Evolutionary conservation across 2,888 invertebrate genomes (phyloP).

Genomic region (Alitta virens): DNA sequence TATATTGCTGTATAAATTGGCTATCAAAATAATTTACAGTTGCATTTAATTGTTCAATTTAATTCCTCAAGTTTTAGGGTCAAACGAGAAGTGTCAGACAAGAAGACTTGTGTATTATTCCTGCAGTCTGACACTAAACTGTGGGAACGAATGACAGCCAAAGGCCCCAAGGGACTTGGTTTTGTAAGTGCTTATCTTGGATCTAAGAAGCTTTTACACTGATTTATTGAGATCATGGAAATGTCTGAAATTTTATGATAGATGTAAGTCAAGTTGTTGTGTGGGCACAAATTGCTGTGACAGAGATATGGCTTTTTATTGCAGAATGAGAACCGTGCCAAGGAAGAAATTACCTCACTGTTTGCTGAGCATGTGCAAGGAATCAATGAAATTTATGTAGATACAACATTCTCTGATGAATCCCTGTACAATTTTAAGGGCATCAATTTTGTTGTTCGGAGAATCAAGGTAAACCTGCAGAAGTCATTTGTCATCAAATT

Average conservation of each 20-base stretch:
- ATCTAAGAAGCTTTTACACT: neutral
- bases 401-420: slow-evolving; percentile 38
- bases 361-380: slow-evolving; percentile 95
- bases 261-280: no score
- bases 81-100: slow-evolving; percentile 12
- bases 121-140: slow-evolving; percentile 98
- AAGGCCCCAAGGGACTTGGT: neutral
- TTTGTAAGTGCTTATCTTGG: neutral
- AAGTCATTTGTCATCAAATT: no score
- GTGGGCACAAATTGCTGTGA: no score
- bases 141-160: slow-evolving; percentile 79
- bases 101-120: slow-evolving; percentile 79
- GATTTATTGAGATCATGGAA: no score
- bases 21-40: no score
- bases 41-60: no score
- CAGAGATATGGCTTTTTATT: no score
- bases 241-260: neutral
- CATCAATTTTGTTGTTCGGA: slow-evolving; percentile 48
- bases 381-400: slow-evolving; percentile 70
- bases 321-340: slow-evolving; percentile 64
- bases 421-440: slow-evolving; percentile 29
- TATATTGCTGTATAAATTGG: no score
- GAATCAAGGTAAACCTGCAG: slow-evolving; percentile 42
- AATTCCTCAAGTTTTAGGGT: no score
- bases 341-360: slow-evolving; percentile 93